A percentile compares a stretch with the other conserved stretches of the same genome.
Evolutionary conservation across 2,888 invertebrate genomes (phyloP).

Genomic region (Cephus nigrinus): DNA sequence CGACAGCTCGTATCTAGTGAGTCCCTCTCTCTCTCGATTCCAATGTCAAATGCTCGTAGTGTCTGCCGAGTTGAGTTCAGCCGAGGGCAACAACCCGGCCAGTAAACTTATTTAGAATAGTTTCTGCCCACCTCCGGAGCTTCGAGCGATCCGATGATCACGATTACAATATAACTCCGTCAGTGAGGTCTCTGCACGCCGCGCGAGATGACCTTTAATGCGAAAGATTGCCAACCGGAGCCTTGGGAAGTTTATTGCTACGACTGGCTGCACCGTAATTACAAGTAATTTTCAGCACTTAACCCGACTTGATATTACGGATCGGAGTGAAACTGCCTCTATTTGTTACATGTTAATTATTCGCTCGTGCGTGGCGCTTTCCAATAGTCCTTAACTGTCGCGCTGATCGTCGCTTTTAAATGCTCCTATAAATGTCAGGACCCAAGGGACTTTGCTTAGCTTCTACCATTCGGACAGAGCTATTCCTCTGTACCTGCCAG

Average conservation of each 20-base stretch:
- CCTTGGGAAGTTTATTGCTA: conserved; percentile 2
- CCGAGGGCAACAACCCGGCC: conserved; percentile 61
- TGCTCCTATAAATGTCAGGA: neutral
- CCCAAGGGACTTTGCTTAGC: neutral
- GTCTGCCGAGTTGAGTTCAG: conserved; percentile 42
- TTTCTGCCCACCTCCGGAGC: conserved; percentile 42
- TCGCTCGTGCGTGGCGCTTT: neutral
- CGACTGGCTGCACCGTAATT: conserved; percentile 1
- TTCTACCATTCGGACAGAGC: neutral
- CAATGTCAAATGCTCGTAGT: conserved; percentile 3
- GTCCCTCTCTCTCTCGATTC: neutral
- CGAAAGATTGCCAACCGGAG: conserved; percentile 1
- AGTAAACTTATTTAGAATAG: conserved; percentile 60
- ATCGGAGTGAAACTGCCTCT: neutral
- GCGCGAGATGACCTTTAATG: conserved; percentile 3
- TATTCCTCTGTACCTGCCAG: neutral
- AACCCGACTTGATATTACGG: neutral
- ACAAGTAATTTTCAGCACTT: conserved; percentile 6
- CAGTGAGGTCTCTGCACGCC: neutral
- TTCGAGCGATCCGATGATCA: conserved; percentile 37
- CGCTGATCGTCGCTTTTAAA: neutral
- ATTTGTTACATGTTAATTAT: neutral
- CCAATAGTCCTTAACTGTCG: neutral
- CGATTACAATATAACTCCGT: conserved; percentile 33
- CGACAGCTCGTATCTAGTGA: neutral